Evolutionary conservation across 2,113 vertebrate genomes (phyloP), one percentile per base, ranked within the genome.

Genomic region (Eleginops maclovinus): DNA sequence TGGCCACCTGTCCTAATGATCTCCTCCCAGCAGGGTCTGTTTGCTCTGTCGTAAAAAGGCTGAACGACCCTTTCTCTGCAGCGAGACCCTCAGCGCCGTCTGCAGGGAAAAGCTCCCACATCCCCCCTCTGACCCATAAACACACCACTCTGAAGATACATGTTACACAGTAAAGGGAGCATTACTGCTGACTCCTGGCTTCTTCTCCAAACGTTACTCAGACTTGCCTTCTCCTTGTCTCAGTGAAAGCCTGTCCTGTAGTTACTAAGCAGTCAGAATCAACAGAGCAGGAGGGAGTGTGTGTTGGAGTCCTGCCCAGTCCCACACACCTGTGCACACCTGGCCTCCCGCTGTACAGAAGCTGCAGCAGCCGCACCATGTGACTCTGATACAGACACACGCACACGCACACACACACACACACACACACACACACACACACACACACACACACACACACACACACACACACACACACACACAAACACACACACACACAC

Each of bases 1-100:
- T 46, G 36, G 19, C 73, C 90, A 89, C 87, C 91, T 92, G 87
- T 82, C 64, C 28, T 66, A 2, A 54, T 41, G 22, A 61, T 43
- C 50, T n/a, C 80, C 73, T 78, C 79, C 70, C 84, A 53, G 78
- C 60, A 63, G 85, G 83, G 47, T 49, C 69, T 72, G 88, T 89
- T 91, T 92, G 55, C 69, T 16, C 56, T 58, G 71, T 77, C 21
- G 71, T 91, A 85, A 88, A 83, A 67, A 14, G 19, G 11, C 43
- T 1, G 1, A 65, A 61, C 14, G 31, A 78, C 53, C 56, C 72
- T 64, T 77, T 65, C n/a, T 10, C 54, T 55, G 19, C 43, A 24
- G 36, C 60, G 1, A 51, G 60, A 64, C 41, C 65, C 58, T 65
- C 17, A n/a, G n/a, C n/a, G 24, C 21, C 24, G 12, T 70, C 59